Evolutionary conservation across 2,113 vertebrate species (phyloP), one percentile per base, ranked within the genome.

Genomic region (Dicaeum eximium): DNA sequence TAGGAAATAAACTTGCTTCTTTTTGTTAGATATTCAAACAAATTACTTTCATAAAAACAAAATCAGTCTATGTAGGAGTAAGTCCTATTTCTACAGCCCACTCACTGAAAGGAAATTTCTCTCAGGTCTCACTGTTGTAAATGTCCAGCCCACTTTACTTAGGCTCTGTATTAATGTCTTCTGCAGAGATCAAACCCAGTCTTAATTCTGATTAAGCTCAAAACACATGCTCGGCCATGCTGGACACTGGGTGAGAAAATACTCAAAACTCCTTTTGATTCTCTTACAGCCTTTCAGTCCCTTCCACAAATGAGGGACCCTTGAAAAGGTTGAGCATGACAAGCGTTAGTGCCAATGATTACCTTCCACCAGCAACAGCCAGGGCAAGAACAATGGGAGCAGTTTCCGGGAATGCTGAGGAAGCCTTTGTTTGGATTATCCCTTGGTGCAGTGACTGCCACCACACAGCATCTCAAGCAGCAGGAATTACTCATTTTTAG

Each of bases 381-480:
- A 92, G 69, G 71, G 90, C 80, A 88, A 78, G 88, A 90, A 97
- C 91, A 95, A 91, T 91, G 45, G 69, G 53, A 92, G 45, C 69
- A 24, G 80, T 84, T 95, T 95, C 80, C 53, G 47, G 83, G 84
- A 94, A 60, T 15, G 38, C 27, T 60, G 88, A 94, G 92, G 92
- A 95, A 92, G 73, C 17, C 65, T 93, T 83, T 94, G 86, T 94
- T 95, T 95, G 61, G 56, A 84, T 86, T 92, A 64, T 71, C 64
- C 60, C 47, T 62, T 28, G 47, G 16, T 62, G 71, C 44, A 74
- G 48, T 11, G 33, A 78, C 85, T 92, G 75, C 38, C 45, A 42
- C 6, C 28, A 56, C 2, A 4, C 11, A 91, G 48, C 72, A 80
- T 44, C 40, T 54, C 13, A 57, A 74, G 25, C 10, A 1, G 33